These are phyloP conservation scores for Tenualosa thibaudeaui DNA, from an alignment of 2,797 vertebrate species.

Conservation along the genomic window DNA sequence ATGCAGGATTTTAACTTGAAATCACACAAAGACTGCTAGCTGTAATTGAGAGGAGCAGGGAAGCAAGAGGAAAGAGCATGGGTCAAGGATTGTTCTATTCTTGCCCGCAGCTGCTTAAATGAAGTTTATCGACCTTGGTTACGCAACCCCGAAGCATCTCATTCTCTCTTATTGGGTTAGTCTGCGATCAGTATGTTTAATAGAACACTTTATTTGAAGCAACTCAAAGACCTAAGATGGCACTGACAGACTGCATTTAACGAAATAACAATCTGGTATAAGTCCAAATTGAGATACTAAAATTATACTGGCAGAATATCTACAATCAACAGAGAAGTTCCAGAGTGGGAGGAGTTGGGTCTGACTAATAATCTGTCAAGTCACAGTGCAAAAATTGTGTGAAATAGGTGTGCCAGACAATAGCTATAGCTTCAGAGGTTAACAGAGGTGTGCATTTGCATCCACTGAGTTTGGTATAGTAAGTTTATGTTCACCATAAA, in stretches of 20 bases:
- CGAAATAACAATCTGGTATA: not conserved
- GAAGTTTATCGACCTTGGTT: conserved; percentile 23
- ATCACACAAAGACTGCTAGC: not conserved
- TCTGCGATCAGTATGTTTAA: conserved; percentile 22
- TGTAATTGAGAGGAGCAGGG: not conserved
- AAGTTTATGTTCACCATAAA: not conserved
- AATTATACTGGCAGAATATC: not conserved
- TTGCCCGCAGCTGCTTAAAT: conserved; percentile 4
- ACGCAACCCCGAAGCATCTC: conserved; percentile 9
- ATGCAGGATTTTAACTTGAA: not conserved
- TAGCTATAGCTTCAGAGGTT: not conserved
- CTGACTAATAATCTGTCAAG: not conserved
- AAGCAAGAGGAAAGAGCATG: not conserved
- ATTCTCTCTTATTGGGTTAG: conserved; percentile 18
- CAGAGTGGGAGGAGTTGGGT: not conserved
- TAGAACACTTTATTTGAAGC: conserved; percentile 22
- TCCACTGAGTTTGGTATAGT: not conserved
- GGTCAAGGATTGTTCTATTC: conserved; percentile 23
- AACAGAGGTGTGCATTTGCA: not conserved
- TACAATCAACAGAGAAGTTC: not conserved
- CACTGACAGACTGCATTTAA: not conserved
- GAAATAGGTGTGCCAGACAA: not conserved
- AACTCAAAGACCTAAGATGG: not conserved
- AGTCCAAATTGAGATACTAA: not conserved
- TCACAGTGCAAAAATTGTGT: not conserved